Base-by-base conservation (phyloP, 2,888 invertebrate species). In the Zaprionus obscuricornis region DNA sequence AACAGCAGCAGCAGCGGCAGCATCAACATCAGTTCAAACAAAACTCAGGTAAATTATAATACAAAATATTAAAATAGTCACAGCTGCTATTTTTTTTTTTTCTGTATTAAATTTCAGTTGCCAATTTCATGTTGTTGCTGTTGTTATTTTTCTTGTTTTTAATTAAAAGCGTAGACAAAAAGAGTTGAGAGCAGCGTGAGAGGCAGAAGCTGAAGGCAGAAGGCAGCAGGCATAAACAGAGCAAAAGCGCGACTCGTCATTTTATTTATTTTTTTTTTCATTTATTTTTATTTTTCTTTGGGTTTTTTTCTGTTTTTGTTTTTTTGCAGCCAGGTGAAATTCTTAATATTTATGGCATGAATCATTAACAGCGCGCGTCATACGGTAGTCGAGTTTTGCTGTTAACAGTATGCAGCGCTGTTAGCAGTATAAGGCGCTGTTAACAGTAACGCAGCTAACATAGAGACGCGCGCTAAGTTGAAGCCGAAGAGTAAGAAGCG, bases 101-200 rank as follows among this genome's bases (percentile, higher is more conserved):
- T n/a, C n/a, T n/a, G 11, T 52, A 71, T 69, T 64, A 46, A 52
- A 52, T 52, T 62, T 50, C 69, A 56, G 68, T 45, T 67, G 69
- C 49, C 56, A 69, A 74, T 74, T 74, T 62, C 40, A 73, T n/a
- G 69, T 68, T 74, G 5, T 60, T 72, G n/a, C n/a, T n/a, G n/a
- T n/a, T n/a, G n/a, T n/a, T n/a, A n/a, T n/a, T n/a, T n/a, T n/a
- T n/a, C n/a, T n/a, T n/a, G n/a, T n/a, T n/a, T n/a, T 56, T 62
- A 73, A 74, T 68, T 74, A 64, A 69, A 68, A 54, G 58, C 43
- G 31, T 11, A 36, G 16, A 34, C n/a, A n/a, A n/a, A n/a, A n/a
- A n/a, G n/a, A n/a, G n/a, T n/a, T n/a, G n/a, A n/a, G n/a, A n/a
- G n/a, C n/a, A n/a, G n/a, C n/a, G n/a, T n/a, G n/a, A 11, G 8